Evolutionary conservation across 2,797 vertebrate species (phyloP).

Genomic region (Pipistrellus pygmaeus): DNA sequence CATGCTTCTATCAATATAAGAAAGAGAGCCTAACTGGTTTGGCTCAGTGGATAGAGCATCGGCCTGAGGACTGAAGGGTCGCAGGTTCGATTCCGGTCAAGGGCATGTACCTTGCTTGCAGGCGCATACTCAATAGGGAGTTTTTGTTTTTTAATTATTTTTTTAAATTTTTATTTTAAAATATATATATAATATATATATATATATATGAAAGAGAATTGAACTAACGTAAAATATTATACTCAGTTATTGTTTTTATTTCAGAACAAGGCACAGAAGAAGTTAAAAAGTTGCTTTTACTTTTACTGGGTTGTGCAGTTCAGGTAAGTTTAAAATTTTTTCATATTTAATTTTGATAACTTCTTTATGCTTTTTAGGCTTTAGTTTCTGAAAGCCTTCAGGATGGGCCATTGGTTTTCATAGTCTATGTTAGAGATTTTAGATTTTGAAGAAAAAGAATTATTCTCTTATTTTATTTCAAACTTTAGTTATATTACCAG

Average conservation of each 20-base stretch:
- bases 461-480: conserved; percentile 35
- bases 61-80: too few relatives aligned
- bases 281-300: conserved; percentile 95
- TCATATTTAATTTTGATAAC: neutral
- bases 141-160: too few relatives aligned
- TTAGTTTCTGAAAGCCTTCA: conserved; percentile 65
- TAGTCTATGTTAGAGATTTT: neutral
- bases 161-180: too few relatives aligned
- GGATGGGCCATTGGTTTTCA: neutral
- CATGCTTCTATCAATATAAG: neutral
- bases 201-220: conserved; percentile 3
- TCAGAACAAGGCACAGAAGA: conserved; percentile 96
- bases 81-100: too few relatives aligned
- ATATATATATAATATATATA: neutral
- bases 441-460: conserved; percentile 54
- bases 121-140: too few relatives aligned
- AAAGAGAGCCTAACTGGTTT: neutral
- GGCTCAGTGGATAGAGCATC: too few relatives aligned
- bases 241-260: conserved; percentile 70
- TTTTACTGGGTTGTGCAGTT: conserved; percentile 97
- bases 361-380: conserved; percentile 8
- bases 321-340: conserved; percentile 90
- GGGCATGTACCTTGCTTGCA: too few relatives aligned
- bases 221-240: conserved; percentile 55
- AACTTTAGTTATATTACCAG: neutral